Base-by-base conservation (phyloP, 2,888 invertebrate genomes). In the Drosophila siamana region DNA sequence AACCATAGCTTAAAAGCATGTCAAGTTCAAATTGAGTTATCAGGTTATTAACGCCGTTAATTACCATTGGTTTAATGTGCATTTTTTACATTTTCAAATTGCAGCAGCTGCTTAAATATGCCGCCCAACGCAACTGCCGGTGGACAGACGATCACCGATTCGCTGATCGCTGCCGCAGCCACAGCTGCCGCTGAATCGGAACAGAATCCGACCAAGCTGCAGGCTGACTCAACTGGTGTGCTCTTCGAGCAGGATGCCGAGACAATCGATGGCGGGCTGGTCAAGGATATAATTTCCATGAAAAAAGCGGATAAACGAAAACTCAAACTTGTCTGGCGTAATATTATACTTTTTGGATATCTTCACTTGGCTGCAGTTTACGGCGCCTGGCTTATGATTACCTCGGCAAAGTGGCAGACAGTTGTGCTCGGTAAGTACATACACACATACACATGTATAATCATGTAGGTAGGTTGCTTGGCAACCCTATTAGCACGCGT, bases 281-380 rank as follows among this genome's bases (percentile, higher is more conserved):
- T 91, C 43, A 94, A 94, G 89, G 94, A 94, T 73, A 93, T 94
- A 11, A 93, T 93, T 0, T 91, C 92, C 8, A 88, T 94, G 54
- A 94, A 94, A 69, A 88, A 90, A 60, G 94, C 95, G 0, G 94
- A 95, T 62, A 93, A 93, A 64, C 92, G 93, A 43, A 94, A 94
- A 64, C 89, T 93, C 36, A 92, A 94, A 89, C 91, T 96, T 47
- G 97, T 97, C 6, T 97, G 97, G 97, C 94, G 96, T 77, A 97
- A 97, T 90, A 96, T 97, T 50, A 92, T 95, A n/a, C 93, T 96
- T 1, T 97, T 97, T 89, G 92, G 93, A 7, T 96, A 95, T 89
- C 94, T 97, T 68, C 97, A 97, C 90, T 38, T 94, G 50, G 95
- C 95, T 2, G 96, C 96, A 0, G 56, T 97, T 0, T 97, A 96